Conservation (phyloP, 1,140 invertebrate genomes). For the Samia ricini region DNA sequence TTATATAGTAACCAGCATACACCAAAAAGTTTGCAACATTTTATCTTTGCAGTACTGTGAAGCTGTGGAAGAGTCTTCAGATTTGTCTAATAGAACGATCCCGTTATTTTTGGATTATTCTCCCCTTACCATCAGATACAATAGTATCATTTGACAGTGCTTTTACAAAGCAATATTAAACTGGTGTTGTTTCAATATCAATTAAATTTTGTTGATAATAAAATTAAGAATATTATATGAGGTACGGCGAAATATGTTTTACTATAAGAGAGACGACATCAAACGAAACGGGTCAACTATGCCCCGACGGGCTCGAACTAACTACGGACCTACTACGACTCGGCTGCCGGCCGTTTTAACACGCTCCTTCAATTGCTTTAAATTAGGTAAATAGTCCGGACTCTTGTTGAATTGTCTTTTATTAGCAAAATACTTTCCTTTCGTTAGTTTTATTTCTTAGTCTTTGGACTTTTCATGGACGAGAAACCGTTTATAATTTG, state of each 20-base stretch:
- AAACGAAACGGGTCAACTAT: conserved; percentile 60
- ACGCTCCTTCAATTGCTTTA: conserved; percentile 48
- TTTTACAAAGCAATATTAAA: too few species aligned
- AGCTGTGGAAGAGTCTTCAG: too few species aligned
- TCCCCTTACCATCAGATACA: too few species aligned
- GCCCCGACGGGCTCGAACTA: conserved; percentile 28
- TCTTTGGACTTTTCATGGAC: neutral
- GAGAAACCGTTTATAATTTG: neutral
- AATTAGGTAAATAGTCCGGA: conserved; percentile 57
- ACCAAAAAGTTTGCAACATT: too few species aligned
- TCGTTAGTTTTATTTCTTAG: neutral
- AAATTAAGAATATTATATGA: neutral
- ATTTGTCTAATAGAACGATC: too few species aligned
- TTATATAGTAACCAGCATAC: too few species aligned
- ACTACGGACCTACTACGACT: conserved; percentile 12
- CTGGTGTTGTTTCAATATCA: neutral
- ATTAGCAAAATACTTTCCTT: conserved; percentile 23
- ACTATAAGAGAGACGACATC: neutral
- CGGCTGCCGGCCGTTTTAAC: conserved; percentile 23
- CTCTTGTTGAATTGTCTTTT: conserved; percentile 32
- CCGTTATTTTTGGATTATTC: too few species aligned
- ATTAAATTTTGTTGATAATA: neutral
- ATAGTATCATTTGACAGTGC: too few species aligned
- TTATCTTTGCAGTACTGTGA: too few species aligned
- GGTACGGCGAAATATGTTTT: conserved; percentile 1